These are phyloP conservation scores for Eulemur macaco DNA, from an alignment of 2,113 vertebrate genomes.

Conservation along the genomic window DNA sequence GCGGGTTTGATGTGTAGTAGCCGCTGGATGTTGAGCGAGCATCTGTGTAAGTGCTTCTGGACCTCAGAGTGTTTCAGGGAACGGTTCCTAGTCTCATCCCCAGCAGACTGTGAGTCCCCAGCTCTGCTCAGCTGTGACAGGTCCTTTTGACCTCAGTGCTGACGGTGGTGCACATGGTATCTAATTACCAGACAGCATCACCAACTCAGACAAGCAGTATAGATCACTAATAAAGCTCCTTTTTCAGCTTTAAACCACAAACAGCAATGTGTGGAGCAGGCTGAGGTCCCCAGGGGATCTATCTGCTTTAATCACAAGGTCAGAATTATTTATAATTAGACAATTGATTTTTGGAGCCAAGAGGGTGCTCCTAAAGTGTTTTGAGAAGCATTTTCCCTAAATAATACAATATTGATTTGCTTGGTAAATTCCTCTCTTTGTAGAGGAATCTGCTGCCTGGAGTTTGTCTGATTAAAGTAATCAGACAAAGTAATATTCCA, in stretches of 20 bases:
- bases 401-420: slow-evolving; percentile 24
- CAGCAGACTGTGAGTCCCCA: neutral
- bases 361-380: neutral
- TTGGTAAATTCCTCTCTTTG: slow-evolving; percentile 52
- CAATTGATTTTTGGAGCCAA: neutral
- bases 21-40: neutral
- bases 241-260: neutral
- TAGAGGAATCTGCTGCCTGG: slow-evolving; percentile 1
- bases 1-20: neutral
- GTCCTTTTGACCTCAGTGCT: neutral
- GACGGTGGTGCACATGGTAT: neutral
- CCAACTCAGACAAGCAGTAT: neutral
- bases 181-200: neutral
- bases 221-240: neutral
- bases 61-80: neutral
- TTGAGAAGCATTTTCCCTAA: slow-evolving; percentile 35
- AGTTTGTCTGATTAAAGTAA: slow-evolving; percentile 4
- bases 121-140: neutral
- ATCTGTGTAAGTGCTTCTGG: neutral
- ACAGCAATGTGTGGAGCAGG: neutral
- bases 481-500: neutral
- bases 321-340: slow-evolving; percentile 43
- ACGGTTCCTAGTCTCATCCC: neutral
- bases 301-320: slow-evolving; percentile 26
- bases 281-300: neutral